phyloP scores from a whole-genome alignment of 37 sponge, comb jelly and placozoan genomes.

The Cladorhizidae sp. region DNA sequence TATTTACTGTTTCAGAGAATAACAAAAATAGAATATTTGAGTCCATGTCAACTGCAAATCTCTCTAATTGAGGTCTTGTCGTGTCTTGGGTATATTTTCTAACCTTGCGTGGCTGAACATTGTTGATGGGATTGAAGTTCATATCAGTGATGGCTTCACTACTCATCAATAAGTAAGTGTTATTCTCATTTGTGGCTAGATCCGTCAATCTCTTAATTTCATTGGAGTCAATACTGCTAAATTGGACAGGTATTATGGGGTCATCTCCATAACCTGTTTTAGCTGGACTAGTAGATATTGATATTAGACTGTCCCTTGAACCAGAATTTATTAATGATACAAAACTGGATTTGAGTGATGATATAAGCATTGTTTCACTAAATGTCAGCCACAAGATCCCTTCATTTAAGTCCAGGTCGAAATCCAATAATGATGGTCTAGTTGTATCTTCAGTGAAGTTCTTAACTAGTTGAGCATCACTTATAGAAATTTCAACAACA shows the following conservation, averaged over 20 bases:
- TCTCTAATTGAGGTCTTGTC: conserved; percentile 64
- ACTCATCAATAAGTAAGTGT: conserved; percentile 66
- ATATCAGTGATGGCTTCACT: conserved; percentile 74
- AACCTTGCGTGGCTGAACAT: conserved; percentile 33
- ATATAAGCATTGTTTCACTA: conserved; percentile 66
- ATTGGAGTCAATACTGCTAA: conserved; percentile 78
- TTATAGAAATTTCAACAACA: conserved; percentile 19
- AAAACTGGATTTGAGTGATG: conserved; percentile 35
- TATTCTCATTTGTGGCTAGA: conserved; percentile 59
- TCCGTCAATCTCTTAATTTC: conserved; percentile 75
- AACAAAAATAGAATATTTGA: conserved; percentile 52
- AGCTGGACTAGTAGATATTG: conserved; percentile 46
- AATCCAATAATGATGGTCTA: conserved; percentile 55
- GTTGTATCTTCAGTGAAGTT: conserved; percentile 71
- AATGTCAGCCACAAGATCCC: conserved; percentile 78
- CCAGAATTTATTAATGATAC: conserved; percentile 45
- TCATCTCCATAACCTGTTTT: conserved; percentile 52
- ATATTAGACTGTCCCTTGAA: not conserved
- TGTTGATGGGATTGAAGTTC: conserved; percentile 51
- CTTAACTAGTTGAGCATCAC: conserved; percentile 56
- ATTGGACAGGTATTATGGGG: conserved; percentile 58
- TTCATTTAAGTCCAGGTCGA: conserved; percentile 72
- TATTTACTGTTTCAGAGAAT: conserved; percentile 92
- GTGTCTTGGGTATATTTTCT: conserved; percentile 60
- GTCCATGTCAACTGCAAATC: conserved; percentile 83